Percentiles rank a stretch among this genome's conserved stretches.
Evolutionary conservation across 2,888 invertebrate species (phyloP).

Genomic region (Alloscopus bannaensis): DNA sequence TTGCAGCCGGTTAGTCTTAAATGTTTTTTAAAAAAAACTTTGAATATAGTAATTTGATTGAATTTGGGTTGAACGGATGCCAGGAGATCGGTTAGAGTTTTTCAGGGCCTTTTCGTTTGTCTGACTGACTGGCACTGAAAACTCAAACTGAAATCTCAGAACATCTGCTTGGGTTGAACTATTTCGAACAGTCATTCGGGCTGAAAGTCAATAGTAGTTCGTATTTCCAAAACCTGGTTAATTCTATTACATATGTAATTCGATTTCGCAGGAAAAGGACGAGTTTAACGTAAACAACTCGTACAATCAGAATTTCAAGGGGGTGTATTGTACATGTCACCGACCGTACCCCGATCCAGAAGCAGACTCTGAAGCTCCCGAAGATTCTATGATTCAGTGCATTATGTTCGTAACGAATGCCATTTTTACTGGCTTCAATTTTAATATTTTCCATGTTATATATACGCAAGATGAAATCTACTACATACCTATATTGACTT

Average conservation of each 20-base stretch:
- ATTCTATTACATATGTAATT: too few species aligned
- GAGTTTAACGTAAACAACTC: conserved; percentile 83
- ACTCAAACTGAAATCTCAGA: too few species aligned
- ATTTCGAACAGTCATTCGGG: too few species aligned
- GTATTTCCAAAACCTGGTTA: conserved; percentile 18
- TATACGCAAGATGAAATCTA: neutral
- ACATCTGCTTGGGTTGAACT: too few species aligned
- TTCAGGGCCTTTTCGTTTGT: too few species aligned
- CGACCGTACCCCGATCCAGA: conserved; percentile 97
- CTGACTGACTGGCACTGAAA: too few species aligned
- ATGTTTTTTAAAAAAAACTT: neutral
- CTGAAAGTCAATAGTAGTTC: too few species aligned
- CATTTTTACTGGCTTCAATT: neutral
- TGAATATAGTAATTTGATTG: neutral
- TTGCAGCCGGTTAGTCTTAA: conserved; percentile 79
- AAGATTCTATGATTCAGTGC: conserved; percentile 98
- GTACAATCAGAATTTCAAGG: conserved; percentile 96
- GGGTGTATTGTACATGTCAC: conserved; percentile 92
- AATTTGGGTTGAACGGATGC: neutral
- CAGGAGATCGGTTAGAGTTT: too few species aligned
- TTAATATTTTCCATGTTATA: neutral
- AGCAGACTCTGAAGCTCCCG: conserved; percentile 76
- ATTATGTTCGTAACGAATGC: conserved; percentile 77
- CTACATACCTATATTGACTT: too few species aligned
- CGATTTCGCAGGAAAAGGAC: conserved; percentile 78